Evolutionary conservation across 2,113 vertebrate species (phyloP), one percentile per base, ranked within the genome.

Genomic region (Forbesichthys agassizii): DNA sequence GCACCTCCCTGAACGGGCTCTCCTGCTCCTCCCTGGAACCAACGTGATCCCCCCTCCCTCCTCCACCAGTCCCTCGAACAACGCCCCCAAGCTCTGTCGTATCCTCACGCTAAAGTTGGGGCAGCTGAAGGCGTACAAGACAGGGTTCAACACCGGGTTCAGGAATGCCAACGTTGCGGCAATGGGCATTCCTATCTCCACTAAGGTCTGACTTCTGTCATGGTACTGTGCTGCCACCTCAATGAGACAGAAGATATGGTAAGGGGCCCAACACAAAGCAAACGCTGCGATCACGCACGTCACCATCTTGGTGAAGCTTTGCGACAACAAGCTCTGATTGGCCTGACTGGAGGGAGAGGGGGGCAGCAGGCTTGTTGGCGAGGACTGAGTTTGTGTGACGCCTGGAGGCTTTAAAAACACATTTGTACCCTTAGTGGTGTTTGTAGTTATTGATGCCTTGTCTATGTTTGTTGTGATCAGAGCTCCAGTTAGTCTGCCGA

Each of bases 51-150:
- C 79, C 6, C 66, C 82, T 18, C 81, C 74, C 61, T 94, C 93
- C n/a, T 89, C 86, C 10, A 94, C 88, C 69, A 93, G 83, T 13
- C 81, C 90, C 0, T 93, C 93, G 48, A 93, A 90, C 33, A 88
- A 79, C 1, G 83, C 69, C 36, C 68, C 82, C 3, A 93, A 12
- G 74, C 89, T 92, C 72, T 91, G 90, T 0, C 80, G 78, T 74
- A 92, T 88, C 8, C 76, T 80, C 46, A 85, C 73, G 76, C 92
- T 95, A 70, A 98, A 96, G 77, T 95, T 88, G 14, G 96, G 95
- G 33, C 96, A 96, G 92, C 96, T 94, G 89, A 98, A 97, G 66
- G 93, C 94, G 0, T 98, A 98, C 33, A 98, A 88, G 5, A 98
- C 90, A 0, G 96, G 96, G 64, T 98, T 97, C 91, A 97, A 84